Conservation (phyloP, 2,797 vertebrate species). For the Eidolon dupreanum region DNA sequence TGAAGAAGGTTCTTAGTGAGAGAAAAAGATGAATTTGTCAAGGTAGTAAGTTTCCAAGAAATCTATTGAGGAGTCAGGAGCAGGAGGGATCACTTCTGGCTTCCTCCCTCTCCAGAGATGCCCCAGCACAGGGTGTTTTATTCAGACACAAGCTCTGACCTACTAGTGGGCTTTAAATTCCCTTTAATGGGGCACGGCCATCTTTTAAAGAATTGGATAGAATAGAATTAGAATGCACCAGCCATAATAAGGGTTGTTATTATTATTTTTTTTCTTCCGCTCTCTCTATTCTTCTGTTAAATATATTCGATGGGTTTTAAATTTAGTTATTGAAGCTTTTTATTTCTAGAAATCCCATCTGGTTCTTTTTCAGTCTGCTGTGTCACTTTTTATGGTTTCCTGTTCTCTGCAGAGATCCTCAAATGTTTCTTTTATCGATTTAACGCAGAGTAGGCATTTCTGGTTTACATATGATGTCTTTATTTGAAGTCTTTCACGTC, state of each 20-base stretch:
- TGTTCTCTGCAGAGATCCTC: neutral
- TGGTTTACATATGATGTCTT: neutral
- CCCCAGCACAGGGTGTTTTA: rapidly evolving
- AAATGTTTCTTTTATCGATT: neutral
- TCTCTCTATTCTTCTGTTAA: neutral
- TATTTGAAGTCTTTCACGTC: neutral
- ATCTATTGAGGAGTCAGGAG: neutral
- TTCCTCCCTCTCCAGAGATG: neutral
- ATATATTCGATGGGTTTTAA: neutral
- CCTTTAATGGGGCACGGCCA: neutral
- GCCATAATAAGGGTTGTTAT: neutral
- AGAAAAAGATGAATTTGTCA: neutral
- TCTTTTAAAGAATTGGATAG: neutral
- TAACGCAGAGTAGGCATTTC: neutral
- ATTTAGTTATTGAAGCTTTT: neutral
- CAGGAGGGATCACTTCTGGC: neutral
- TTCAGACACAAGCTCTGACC: neutral
- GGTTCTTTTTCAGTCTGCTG: neutral
- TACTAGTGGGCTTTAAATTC: neutral
- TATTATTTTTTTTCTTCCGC: neutral
- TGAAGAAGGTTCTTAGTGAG: neutral
- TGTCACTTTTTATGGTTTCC: neutral
- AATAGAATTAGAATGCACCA: no score
- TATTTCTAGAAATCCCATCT: constrained; percentile 10
- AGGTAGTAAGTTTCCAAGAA: neutral